phyloP scores from a whole-genome alignment of 2,888 invertebrate species.

The Torymus texanus region DNA sequence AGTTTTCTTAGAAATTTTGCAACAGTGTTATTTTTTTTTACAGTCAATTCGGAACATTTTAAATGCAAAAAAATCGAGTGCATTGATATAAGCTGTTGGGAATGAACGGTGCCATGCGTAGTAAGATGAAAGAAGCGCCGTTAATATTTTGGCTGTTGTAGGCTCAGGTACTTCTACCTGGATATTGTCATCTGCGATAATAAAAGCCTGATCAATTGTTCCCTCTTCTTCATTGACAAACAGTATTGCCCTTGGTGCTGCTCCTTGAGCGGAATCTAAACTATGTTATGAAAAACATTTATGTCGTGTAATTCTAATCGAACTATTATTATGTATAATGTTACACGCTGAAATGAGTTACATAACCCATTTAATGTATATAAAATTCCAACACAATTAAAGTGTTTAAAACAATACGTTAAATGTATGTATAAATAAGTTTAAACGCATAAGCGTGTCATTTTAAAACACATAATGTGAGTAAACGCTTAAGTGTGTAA shows the following conservation, averaged over 20 bases:
- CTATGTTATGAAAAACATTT: too few species aligned
- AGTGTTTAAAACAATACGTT: too few species aligned
- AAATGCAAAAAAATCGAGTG: not conserved
- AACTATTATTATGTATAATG: too few species aligned
- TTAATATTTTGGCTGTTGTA: conserved; percentile 1
- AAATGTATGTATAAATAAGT: too few species aligned
- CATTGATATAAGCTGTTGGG: not conserved
- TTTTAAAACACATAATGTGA: too few species aligned
- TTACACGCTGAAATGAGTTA: too few species aligned
- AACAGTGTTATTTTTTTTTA: conserved; percentile 7
- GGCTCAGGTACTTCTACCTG: not conserved
- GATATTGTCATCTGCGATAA: not conserved
- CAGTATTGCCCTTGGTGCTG: not conserved
- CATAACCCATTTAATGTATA: too few species aligned
- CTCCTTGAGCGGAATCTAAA: not conserved
- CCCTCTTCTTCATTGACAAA: not conserved
- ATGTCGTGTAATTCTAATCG: too few species aligned
- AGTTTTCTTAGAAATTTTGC: not conserved
- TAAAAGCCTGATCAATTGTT: not conserved
- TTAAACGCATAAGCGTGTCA: too few species aligned
- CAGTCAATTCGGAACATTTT: not conserved
- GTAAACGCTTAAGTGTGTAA: too few species aligned
- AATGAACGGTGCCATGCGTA: not conserved
- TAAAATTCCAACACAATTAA: too few species aligned
- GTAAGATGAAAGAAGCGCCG: not conserved